Evolutionary conservation across 2,888 invertebrate genomes (phyloP).

Genomic region (Melangyna quadrimaculata): DNA sequence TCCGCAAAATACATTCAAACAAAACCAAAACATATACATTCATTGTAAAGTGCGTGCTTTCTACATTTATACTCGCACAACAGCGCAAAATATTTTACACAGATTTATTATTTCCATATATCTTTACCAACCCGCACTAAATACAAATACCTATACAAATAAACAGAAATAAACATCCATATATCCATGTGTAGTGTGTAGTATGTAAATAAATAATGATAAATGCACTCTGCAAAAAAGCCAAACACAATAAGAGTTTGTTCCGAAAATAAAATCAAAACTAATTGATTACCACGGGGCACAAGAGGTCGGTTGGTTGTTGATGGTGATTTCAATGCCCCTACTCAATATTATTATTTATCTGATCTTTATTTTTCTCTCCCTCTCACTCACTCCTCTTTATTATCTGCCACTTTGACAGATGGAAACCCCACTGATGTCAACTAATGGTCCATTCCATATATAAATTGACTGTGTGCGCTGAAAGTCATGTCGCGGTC

Average conservation of each 20-base stretch:
- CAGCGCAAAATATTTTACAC: constrained; percentile 24
- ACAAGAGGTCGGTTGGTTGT: constrained; percentile 51
- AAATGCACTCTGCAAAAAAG: constrained; percentile 24
- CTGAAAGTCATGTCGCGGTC: constrained; percentile 69
- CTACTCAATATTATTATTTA: constrained; percentile 31
- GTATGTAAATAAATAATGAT: constrained; percentile 3
- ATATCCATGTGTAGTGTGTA: not conserved
- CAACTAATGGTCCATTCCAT: not conserved
- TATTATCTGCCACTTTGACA: constrained; percentile 29
- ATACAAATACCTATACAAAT: not conserved
- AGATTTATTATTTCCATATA: constrained; percentile 50
- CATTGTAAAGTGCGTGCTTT: constrained; percentile 21
- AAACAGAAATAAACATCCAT: not conserved
- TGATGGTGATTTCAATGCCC: constrained; percentile 61
- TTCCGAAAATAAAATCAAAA: constrained; percentile 70
- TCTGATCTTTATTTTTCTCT: not conserved
- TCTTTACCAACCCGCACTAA: constrained; percentile 2
- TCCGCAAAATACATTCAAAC: constrained; percentile 50
- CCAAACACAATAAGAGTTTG: constrained; percentile 50
- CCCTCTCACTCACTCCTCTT: not conserved
- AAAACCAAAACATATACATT: not conserved
- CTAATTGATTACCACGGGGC: constrained; percentile 60
- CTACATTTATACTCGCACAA: not conserved
- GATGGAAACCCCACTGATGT: constrained; percentile 24
- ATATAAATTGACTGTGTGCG: constrained; percentile 53